phyloP scores from a whole-genome alignment of 2,113 vertebrate genomes.

The Barbus barbus region DNA sequence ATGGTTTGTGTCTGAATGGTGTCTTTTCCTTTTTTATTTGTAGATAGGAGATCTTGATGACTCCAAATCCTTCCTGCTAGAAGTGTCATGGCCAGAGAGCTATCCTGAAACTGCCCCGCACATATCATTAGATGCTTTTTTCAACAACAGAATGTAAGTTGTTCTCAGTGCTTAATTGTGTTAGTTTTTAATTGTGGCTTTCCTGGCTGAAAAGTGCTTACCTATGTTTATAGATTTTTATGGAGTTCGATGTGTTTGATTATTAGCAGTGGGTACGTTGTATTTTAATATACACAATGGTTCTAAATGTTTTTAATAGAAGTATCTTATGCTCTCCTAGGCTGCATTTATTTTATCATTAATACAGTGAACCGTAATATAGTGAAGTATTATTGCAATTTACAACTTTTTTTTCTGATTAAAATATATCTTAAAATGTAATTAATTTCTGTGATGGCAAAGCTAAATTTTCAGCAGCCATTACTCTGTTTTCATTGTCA shows the following conservation, averaged over 20 bases:
- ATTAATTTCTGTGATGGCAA: neutral
- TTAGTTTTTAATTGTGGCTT: neutral
- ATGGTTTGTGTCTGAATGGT: neutral
- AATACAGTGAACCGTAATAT: neutral
- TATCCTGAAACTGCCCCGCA: slow-evolving; percentile 90
- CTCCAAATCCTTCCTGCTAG: slow-evolving; percentile 90
- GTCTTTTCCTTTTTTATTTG: slow-evolving; percentile 36
- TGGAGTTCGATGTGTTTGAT: too few species aligned
- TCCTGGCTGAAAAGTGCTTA: neutral
- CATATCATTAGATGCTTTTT: slow-evolving; percentile 92
- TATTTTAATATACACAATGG: neutral
- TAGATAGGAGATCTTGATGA: slow-evolving; percentile 92
- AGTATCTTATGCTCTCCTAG: neutral
- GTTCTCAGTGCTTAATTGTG: neutral
- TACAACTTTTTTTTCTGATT: neutral
- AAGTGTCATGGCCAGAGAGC: slow-evolving; percentile 90
- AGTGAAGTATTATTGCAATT: neutral
- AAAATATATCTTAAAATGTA: neutral
- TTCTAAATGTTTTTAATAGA: neutral
- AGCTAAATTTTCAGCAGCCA: neutral
- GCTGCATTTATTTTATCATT: neutral
- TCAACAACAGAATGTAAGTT: slow-evolving; percentile 95
- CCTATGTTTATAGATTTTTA: neutral
- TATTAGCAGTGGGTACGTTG: too few species aligned
- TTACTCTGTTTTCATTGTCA: neutral